phyloP scores from a whole-genome alignment of 1,140 invertebrate species.

The Orchesella cincta region DNA sequence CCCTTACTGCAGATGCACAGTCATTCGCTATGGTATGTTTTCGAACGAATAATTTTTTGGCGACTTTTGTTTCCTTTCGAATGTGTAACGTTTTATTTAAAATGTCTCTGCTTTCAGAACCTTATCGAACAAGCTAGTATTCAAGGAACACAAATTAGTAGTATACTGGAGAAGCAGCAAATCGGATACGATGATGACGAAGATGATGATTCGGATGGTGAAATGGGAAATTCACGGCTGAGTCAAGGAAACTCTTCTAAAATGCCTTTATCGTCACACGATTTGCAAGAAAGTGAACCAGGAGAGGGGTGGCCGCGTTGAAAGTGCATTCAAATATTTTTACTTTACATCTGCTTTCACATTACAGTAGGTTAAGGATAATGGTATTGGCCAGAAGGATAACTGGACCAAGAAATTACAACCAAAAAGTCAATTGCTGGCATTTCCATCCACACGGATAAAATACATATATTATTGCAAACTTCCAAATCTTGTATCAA shows the following conservation, averaged over 20 bases:
- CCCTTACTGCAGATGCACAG: constrained; percentile 41
- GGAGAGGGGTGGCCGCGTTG: constrained; percentile 47
- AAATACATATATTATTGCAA: background rate
- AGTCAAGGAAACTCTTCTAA: constrained; percentile 21
- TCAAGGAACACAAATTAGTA: constrained; percentile 42
- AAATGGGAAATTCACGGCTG: constrained; percentile 12
- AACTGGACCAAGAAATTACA: background rate
- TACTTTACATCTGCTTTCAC: background rate
- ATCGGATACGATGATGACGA: constrained; percentile 39
- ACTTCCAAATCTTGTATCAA: constrained; percentile 8
- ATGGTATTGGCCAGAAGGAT: background rate
- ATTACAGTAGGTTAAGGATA: too few species aligned
- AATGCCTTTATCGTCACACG: constrained; percentile 32
- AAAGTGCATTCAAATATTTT: background rate
- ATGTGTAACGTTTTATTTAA: background rate
- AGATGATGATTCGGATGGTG: constrained; percentile 46
- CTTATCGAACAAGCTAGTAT: constrained; percentile 43
- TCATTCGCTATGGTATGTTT: constrained; percentile 49
- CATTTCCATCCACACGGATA: constrained; percentile 10
- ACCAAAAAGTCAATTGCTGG: background rate
- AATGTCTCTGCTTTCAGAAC: constrained; percentile 33
- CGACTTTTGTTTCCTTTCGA: background rate
- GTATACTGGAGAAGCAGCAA: constrained; percentile 41
- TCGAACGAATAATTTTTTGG: constrained; percentile 1
- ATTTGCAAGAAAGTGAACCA: constrained; percentile 34